Base-by-base conservation (phyloP, 2,888 invertebrate genomes). In the Nebria brevicollis region DNA sequence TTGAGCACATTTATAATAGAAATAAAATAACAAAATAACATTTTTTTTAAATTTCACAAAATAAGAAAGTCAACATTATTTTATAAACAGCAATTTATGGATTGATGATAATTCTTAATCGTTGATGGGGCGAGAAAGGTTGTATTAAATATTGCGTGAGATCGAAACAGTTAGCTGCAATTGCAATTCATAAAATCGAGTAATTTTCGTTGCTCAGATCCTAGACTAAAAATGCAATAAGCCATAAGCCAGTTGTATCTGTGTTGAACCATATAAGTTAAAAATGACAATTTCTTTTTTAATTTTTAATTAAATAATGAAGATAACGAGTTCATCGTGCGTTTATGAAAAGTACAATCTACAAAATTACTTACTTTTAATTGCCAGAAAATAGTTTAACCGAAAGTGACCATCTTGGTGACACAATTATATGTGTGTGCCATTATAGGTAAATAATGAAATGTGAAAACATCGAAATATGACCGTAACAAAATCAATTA, bases 201-300 rank as follows among this genome's bases (percentile, higher is more conserved):
- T 13, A 5, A 7, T 54, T 54, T 13, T 54, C 13, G 13, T 7
- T 54, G 54, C 54, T 54, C 85, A 54, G 54, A 54, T 54, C 54
- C 54, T 13, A 54, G 54, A 54, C 54, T 54, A 54, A 54, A 72
- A 73, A 78, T 78, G 78, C 85, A 85, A 84, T 84, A 87, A 87
- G 87, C 88, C 87, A 87, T 87, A 87, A 88, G 88, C 87, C 86
- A 87, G 87, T 88, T 88, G 88, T 89, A 88, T 88, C 87, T 87
- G 88, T 88, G 88, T 89, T 86, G 87, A 88, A 87, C 87, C 87
- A 54, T 54, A 54, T 54, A 54, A 8, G 54, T 54, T 87, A 86
- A 13, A 13, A 54, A 54, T 54, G 7, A 54, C 13, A 13, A 54
- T 54, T 54, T 7, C n/a, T 13, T 54, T 6, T 34, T 34, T 34